Evolutionary conservation across 1,140 invertebrate genomes (phyloP), one percentile per base, ranked within the genome.

Genomic region (Conopomorpha cramerella): DNA sequence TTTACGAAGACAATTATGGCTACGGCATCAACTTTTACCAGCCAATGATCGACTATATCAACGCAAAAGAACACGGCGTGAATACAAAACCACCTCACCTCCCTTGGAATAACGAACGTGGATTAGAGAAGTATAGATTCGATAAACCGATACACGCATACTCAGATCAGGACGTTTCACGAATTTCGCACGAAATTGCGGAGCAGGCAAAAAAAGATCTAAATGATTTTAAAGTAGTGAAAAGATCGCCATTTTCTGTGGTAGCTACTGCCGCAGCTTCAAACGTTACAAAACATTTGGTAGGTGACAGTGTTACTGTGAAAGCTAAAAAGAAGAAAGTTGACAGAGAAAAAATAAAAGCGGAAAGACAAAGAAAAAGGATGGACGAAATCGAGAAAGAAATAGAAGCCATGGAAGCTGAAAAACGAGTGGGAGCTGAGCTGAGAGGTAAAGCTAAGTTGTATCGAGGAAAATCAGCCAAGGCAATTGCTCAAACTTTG

Each of bases 11-110:
- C 55, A 92, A 91, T 70, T 92, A 92, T 67, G 84, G 84, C 19
- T 88, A 86, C 45, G 88, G 86, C 3, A 89, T 90, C 33, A 89
- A 91, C 55, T 90, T 82, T 60, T 91, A 91, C 63, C 87, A 91
- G 54, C 88, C 89, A 8, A 90, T 91, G 88, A 84, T 92, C 39
- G 89, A 91, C 54, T 91, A 90, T 49, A 82, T 92, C 36, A 84
- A 88, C 48, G 74, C 72, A 13, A 82, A 80, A 57, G 61, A 77
- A 55, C 47, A 74, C 47, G 74, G 81, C 35, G 33, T 60, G 29
- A 38, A 65, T 34, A 49, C 61, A 23, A 76, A 80, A 41, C 59
- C 79, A 13, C 87, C 87, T 26, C 84, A 86, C 58, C 71, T 91
- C 37, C 89, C 89, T 4, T 89, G 85, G 85, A 82, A 83, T 1